phyloP scores from a whole-genome alignment of 1,140 invertebrate species.

The Cydia fagiglandana region DNA sequence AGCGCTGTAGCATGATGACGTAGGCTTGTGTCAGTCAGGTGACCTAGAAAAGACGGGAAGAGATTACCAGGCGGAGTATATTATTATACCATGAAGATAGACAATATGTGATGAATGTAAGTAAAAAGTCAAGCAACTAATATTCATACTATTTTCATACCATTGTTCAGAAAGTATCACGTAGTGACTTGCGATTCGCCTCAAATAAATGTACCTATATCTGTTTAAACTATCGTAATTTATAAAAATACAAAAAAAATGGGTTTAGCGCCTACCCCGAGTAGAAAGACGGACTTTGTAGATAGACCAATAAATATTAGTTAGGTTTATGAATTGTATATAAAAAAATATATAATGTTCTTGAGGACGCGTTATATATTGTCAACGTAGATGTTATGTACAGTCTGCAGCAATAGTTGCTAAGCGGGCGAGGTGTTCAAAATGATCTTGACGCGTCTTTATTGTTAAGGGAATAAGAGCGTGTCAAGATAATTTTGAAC shows the following conservation, averaged over 20 bases:
- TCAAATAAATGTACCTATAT: constrained; percentile 3
- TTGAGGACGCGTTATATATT: background rate
- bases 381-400: background rate
- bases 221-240: background rate
- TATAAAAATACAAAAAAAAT: constrained; percentile 29
- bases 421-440: too few relatives aligned
- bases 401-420: too few relatives aligned
- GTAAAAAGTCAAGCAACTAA: background rate
- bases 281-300: constrained; percentile 46
- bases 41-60: too few relatives aligned
- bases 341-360: background rate
- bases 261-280: constrained; percentile 32
- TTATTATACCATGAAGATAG: too few relatives aligned
- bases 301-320: constrained; percentile 41
- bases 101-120: background rate
- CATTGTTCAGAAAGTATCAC: background rate
- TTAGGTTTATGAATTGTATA: constrained; percentile 30
- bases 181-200: background rate
- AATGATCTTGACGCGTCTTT: too few relatives aligned
- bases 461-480: too few relatives aligned
- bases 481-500: too few relatives aligned
- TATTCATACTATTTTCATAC: background rate
- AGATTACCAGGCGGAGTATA: too few relatives aligned
- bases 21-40: too few relatives aligned
- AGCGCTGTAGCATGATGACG: too few relatives aligned